Base-by-base conservation (phyloP, 2,888 invertebrate genomes). In the Cordilura impudica region DNA sequence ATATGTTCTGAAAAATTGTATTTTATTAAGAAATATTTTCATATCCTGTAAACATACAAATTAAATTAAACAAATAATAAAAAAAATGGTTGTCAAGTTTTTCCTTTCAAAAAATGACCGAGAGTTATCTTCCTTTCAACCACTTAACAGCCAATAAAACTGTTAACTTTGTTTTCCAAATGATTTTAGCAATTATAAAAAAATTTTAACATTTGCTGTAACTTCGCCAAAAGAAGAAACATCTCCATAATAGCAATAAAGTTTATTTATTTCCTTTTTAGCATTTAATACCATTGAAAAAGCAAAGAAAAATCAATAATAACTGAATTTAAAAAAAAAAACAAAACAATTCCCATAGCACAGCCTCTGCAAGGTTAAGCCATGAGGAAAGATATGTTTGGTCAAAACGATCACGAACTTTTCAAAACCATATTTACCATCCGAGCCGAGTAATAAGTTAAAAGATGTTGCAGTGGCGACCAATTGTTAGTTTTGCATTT, bases 91-190 rank as follows among this genome's bases (percentile, higher is more conserved):
- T n/a, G n/a, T n/a, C n/a, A n/a, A n/a, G n/a, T n/a, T n/a, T n/a
- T n/a, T n/a, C n/a, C n/a, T n/a, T n/a, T n/a, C n/a, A n/a, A 67
- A 77, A 63, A 73, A 73, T 78, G 74, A 78, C 70, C 74, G 70
- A 74, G 66, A 70, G 74, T 71, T 75, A 61, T 79, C 78, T 81
- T 75, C 71, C 74, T 78, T 73, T 78, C 74, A 78, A 78, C 74
- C 74, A 70, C 63, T 78, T 74, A 74, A 70, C 75, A 76, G 58
- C 49, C 67, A 54, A 61, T n/a, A 10, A 43, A 23, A n/a, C 18
- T 49, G 7, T 45, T 19, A 1, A 4, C 5, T 6, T 26, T 21
- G 23, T 51, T 51, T n/a, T 39, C n/a, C 4, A n/a, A n/a, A 39
- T 35, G n/a, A 39, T 1, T n/a, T 39, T 75, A 75, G 67, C 71